Evolutionary conservation across 23 tunicate species (phyloP).

Genomic region (Clavelina lepadiformis): DNA sequence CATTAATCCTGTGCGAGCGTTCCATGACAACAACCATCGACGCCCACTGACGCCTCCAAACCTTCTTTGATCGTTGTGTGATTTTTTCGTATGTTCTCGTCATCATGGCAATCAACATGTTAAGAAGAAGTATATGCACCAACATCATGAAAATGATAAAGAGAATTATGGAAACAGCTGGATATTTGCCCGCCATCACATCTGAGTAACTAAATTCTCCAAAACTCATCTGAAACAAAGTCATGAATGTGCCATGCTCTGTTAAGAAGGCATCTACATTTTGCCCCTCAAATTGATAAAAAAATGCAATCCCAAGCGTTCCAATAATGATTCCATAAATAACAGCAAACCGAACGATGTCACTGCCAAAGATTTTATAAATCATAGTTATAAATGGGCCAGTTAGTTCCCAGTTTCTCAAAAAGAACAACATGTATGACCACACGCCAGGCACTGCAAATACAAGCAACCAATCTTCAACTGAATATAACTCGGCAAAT

Average conservation of each 20-base stretch:
- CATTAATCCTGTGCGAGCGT: slow-evolving; percentile 45
- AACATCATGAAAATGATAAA: slow-evolving; percentile 75
- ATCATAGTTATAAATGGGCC: slow-evolving; percentile 91
- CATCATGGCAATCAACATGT: slow-evolving; percentile 97
- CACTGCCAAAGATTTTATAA: slow-evolving; percentile 51
- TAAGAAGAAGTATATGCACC: slow-evolving; percentile 69
- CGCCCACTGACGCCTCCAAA: slow-evolving; percentile 87
- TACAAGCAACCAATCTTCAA: slow-evolving; percentile 74
- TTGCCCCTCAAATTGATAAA: slow-evolving; percentile 62
- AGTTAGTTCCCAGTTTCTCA: slow-evolving; percentile 42
- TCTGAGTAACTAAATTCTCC: slow-evolving; percentile 61
- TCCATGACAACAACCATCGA: slow-evolving; percentile 76
- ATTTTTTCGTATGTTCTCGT: slow-evolving; percentile 82
- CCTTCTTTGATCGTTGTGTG: slow-evolving; percentile 40
- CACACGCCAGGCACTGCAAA: slow-evolving; percentile 80
- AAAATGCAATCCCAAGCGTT: slow-evolving; percentile 68
- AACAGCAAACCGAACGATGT: slow-evolving; percentile 56
- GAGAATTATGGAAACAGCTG: slow-evolving; percentile 48
- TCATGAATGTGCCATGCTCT: slow-evolving; percentile 62
- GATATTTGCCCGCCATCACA: slow-evolving; percentile 41
- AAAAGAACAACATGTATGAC: slow-evolving; percentile 79
- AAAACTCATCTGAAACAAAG: slow-evolving; percentile 73
- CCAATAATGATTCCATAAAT: slow-evolving; percentile 56
- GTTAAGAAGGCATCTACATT: slow-evolving; percentile 47
- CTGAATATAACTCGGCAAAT: slow-evolving; percentile 44